A percentile compares a stretch with the other conserved stretches of the same genome.
Evolutionary conservation across 2,113 vertebrate species (phyloP).

Genomic region (Phylloscopus whistleri): DNA sequence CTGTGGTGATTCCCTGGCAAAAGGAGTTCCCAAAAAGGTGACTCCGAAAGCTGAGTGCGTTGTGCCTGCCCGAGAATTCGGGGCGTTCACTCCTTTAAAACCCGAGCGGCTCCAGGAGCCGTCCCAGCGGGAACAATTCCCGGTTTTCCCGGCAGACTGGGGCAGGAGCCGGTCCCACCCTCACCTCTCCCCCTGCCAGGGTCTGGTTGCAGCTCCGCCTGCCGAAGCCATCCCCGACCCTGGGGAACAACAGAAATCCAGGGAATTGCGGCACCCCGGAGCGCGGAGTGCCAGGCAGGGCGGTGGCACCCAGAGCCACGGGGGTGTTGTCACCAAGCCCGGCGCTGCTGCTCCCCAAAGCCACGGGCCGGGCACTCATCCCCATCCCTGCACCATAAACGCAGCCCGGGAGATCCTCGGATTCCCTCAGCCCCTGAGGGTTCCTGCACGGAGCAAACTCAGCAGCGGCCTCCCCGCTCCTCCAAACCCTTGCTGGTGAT

Average conservation of each 20-base stretch:
- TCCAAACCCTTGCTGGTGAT: too few relatives aligned
- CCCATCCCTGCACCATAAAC: neutral
- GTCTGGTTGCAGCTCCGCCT: neutral
- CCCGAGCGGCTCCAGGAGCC: neutral
- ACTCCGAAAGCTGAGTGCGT: neutral
- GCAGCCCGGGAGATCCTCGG: fast-evolving
- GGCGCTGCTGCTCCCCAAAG: neutral
- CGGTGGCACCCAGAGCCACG: neutral
- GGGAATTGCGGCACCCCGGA: neutral
- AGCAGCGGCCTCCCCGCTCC: neutral
- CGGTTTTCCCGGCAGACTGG: neutral
- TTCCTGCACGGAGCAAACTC: neutral
- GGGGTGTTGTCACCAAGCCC: neutral
- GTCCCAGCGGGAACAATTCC: neutral
- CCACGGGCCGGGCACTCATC: neutral
- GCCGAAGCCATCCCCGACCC: neutral
- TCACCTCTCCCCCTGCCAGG: neutral
- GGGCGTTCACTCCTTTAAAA: neutral
- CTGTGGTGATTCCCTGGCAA: neutral
- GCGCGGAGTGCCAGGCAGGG: fast-evolving
- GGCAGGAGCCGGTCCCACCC: neutral
- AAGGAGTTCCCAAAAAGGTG: neutral
- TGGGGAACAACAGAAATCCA: neutral
- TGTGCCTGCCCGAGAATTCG: too few relatives aligned
- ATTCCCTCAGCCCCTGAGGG: neutral